Base-by-base conservation (phyloP, 1,140 invertebrate genomes). In the Drosophila aff. region DNA sequence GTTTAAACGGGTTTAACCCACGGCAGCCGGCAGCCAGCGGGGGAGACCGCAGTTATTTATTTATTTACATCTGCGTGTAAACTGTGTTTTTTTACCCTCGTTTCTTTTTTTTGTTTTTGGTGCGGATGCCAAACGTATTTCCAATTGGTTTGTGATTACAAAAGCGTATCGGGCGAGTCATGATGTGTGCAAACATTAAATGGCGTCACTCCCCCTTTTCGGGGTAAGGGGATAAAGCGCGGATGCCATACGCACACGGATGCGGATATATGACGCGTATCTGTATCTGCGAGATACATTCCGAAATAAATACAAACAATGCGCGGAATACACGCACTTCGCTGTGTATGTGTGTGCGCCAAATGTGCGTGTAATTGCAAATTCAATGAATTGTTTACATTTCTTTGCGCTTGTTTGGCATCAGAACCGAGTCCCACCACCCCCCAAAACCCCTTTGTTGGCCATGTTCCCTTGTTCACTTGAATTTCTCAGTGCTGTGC, bases 381-480 rank as follows among this genome's bases (percentile, higher is more conserved):
- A 91, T 91, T 91, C 87, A 91, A 91, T 91, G 87, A 89, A 91
- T 84, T 91, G 89, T 91, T 91, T 91, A 91, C 85, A 90, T 90
- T 90, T 90, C 85, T 90, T 85, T 89, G 85, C 81, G 78, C 85
- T 89, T 90, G 85, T 90, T 63, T 89, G 85, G 85, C 74, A 68
- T 81, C 78, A 66, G 64, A 40, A 13, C 36, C 53, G 36, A 57
- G 21, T n/a, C 21, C 15, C 52, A 16, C 52, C 18, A 41, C 36
- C 41, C 59, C 4, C 40, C 15, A 3, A 3, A 38, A 8, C 43
- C 18, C 21, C 50, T 46, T 44, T 73, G 75, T 60, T 84, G 79
- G 83, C 65, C 85, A 74, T 85, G 81, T 86, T 75, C 33, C 74
- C 82, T 81, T 72, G 59, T 85, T 78, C 74, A 73, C 71, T 74